phyloP scores from a whole-genome alignment of 2,888 invertebrate species.

The Ischnura elegans region DNA sequence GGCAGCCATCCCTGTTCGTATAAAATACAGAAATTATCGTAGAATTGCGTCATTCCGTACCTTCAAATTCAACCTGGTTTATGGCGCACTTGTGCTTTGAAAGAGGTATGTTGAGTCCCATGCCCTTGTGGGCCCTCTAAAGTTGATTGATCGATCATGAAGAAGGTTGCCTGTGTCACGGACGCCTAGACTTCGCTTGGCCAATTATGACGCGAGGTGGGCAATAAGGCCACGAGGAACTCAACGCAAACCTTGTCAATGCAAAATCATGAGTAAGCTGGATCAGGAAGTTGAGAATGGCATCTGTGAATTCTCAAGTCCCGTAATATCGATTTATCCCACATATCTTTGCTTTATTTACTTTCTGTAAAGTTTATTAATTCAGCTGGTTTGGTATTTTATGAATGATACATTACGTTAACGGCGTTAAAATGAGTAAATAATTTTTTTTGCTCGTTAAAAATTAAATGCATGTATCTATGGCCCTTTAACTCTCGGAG shows the following conservation, averaged over 20 bases:
- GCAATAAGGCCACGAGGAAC: background rate
- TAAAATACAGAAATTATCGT: background rate
- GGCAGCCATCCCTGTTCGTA: background rate
- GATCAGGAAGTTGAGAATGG: background rate
- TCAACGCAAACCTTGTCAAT: background rate
- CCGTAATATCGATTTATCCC: background rate
- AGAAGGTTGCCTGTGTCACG: slow-evolving; percentile 24
- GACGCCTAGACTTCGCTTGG: background rate
- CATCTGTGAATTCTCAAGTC: background rate
- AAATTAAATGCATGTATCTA: too few relatives aligned
- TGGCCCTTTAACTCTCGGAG: too few relatives aligned
- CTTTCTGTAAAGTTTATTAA: too few relatives aligned
- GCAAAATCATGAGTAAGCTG: background rate
- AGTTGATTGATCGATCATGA: background rate
- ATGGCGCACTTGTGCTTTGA: background rate
- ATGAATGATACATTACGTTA: too few relatives aligned
- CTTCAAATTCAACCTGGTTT: background rate
- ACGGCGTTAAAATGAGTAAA: too few relatives aligned
- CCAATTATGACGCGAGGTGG: background rate
- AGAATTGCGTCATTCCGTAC: background rate
- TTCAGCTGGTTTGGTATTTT: too few relatives aligned
- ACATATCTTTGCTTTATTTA: too few relatives aligned
- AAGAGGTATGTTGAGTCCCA: background rate
- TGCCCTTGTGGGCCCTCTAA: background rate
- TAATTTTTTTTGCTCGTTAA: too few relatives aligned